Conservation (phyloP, 1,140 invertebrate genomes). For the Cephus cinctus region DNA sequence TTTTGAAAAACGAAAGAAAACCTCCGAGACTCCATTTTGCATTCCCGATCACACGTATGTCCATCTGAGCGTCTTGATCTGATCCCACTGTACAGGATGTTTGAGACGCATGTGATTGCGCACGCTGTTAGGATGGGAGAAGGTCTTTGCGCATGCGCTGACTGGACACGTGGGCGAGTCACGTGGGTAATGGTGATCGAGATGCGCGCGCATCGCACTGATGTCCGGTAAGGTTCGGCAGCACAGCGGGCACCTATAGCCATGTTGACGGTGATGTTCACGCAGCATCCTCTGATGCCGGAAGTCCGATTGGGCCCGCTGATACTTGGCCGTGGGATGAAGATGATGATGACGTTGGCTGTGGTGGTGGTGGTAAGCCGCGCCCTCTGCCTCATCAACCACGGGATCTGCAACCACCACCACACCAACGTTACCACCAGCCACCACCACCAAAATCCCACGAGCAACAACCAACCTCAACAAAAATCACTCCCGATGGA, state of each 20-base stretch:
- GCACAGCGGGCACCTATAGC: slow-evolving; percentile 69
- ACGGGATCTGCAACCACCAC: slow-evolving; percentile 57
- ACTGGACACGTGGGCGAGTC: slow-evolving; percentile 79
- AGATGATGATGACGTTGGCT: slow-evolving; percentile 55
- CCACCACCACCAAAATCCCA: slow-evolving; percentile 37
- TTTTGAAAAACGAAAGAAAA: too few species aligned
- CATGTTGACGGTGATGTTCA: slow-evolving; percentile 40
- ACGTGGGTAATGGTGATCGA: slow-evolving; percentile 78
- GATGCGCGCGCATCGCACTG: slow-evolving; percentile 67
- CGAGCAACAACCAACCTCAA: too few species aligned
- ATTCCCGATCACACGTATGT: slow-evolving; percentile 54
- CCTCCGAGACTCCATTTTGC: not conserved
- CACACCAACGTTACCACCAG: slow-evolving; percentile 56
- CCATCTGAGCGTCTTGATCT: slow-evolving; percentile 79
- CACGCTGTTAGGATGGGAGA: slow-evolving; percentile 79
- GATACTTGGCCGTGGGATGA: slow-evolving; percentile 32
- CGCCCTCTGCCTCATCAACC: slow-evolving; percentile 47
- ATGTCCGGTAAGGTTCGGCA: slow-evolving; percentile 63
- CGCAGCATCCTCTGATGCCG: slow-evolving; percentile 43
- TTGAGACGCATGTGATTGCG: slow-evolving; percentile 82
- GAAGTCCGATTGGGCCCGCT: slow-evolving; percentile 34
- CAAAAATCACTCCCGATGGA: too few species aligned
- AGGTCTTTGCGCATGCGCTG: slow-evolving; percentile 67
- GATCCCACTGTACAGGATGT: slow-evolving; percentile 74
- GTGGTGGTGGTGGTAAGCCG: slow-evolving; percentile 52